A percentile compares a stretch with the other conserved stretches of the same genome.
phyloP scores from a whole-genome alignment of 2,113 vertebrate species.

The Rhizomys pruinosus region DNA sequence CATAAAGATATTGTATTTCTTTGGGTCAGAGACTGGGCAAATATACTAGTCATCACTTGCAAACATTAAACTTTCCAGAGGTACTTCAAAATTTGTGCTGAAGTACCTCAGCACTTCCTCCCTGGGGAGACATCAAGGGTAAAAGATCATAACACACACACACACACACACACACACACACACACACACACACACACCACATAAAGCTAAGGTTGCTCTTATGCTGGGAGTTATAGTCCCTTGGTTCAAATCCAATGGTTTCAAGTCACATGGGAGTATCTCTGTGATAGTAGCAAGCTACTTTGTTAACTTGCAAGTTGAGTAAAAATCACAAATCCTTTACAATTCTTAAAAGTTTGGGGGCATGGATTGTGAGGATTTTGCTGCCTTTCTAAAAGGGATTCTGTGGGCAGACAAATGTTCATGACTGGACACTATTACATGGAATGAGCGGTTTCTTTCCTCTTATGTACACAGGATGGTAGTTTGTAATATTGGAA shows the following conservation, averaged over 20 bases:
- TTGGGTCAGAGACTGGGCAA: not conserved
- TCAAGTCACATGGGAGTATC: not conserved
- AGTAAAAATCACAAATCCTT: not conserved
- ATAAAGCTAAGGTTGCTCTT: not conserved
- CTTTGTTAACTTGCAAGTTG: not conserved
- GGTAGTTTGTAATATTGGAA: not conserved
- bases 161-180: no score
- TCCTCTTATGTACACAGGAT: not conserved
- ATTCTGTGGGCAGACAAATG: not conserved
- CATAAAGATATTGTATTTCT: not conserved
- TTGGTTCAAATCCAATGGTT: not conserved
- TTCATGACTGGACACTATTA: not conserved
- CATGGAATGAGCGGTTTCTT: not conserved
- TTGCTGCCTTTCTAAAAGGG: not conserved
- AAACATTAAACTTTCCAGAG: not conserved
- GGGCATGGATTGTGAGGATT: not conserved
- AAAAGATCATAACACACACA: not conserved
- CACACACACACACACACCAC: no score
- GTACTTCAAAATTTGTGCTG: no score
- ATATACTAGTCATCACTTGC: not conserved
- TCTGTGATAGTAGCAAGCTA: not conserved
- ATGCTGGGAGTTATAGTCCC: not conserved
- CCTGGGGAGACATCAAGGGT: not conserved
- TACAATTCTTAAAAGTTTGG: not conserved
- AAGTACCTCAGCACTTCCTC: not conserved